phyloP scores from a whole-genome alignment of 2,888 invertebrate genomes.

The Anthoptus insignis region DNA sequence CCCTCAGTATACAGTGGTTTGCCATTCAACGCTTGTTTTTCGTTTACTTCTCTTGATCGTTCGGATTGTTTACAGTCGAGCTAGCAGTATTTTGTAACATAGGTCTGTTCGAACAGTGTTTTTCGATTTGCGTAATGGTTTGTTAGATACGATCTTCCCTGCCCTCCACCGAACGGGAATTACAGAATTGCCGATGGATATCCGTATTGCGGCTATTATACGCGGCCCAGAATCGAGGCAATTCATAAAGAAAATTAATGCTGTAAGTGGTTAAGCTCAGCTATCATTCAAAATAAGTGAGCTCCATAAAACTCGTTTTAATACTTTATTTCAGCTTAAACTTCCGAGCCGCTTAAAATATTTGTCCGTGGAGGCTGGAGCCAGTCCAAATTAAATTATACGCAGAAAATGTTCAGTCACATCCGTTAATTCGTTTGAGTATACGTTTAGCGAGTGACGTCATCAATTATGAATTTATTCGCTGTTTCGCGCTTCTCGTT shows the following conservation, averaged over 20 bases:
- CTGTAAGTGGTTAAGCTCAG: constrained; percentile 70
- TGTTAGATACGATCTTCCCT: constrained; percentile 55
- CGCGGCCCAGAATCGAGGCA: constrained; percentile 51
- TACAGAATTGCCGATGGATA: constrained; percentile 37
- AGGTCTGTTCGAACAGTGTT: constrained; percentile 59
- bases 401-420: constrained; percentile 74
- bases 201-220: constrained; percentile 41
- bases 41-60: constrained; percentile 68
- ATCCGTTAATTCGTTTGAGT: constrained; percentile 68
- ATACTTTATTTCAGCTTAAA: constrained; percentile 83
- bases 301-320: constrained; percentile 79
- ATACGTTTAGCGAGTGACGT: constrained; percentile 50
- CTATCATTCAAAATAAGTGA: constrained; percentile 79
- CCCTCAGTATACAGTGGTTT: constrained; percentile 61
- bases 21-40: constrained; percentile 70
- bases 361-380: constrained; percentile 80
- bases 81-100: constrained; percentile 63
- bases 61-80: constrained; percentile 68
- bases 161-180: constrained; percentile 36
- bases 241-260: constrained; percentile 73
- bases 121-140: constrained; percentile 63
- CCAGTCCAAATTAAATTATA: constrained; percentile 83
- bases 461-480: neutral
- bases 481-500: neutral
- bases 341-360: constrained; percentile 82